Percentiles rank a stretch among this genome's conserved stretches.
phyloP scores from a whole-genome alignment of 2,113 vertebrate species.

The Macquaria australasica region DNA sequence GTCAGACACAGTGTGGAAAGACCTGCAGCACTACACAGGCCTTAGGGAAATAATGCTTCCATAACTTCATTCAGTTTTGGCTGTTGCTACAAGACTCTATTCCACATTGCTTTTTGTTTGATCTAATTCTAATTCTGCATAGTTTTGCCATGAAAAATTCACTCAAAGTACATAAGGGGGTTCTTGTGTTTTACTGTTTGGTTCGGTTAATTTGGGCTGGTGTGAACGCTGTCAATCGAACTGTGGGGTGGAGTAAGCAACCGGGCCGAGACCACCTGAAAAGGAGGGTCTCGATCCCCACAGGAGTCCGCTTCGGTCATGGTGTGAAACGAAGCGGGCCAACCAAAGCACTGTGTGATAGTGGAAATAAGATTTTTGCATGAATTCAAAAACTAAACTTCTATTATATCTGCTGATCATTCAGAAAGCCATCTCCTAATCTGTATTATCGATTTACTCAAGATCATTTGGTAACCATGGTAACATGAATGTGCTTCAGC shows the following conservation, averaged over 20 bases:
- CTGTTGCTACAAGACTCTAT: background rate
- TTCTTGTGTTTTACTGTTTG: background rate
- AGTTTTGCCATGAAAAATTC: no score
- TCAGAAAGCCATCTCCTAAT: no score
- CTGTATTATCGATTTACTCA: no score
- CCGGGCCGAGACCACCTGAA: background rate
- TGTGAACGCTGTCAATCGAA: background rate
- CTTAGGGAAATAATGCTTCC: background rate
- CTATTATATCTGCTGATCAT: no score
- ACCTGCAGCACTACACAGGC: background rate
- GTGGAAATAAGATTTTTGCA: no score
- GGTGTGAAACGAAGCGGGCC: background rate
- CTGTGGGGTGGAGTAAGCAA: background rate
- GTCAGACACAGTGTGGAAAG: slow-evolving; percentile 51
- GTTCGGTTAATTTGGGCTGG: background rate
- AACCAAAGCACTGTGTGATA: no score
- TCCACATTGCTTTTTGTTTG: background rate
- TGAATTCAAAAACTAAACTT: no score
- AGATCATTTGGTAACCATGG: no score
- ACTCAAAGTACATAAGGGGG: background rate
- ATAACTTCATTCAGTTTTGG: no score
- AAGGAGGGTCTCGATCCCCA: background rate
- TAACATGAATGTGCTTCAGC: no score
- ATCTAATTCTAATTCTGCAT: no score
- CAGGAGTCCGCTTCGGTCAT: background rate